phyloP scores from a whole-genome alignment of 2,113 vertebrate species.

The Gila orcuttii region DNA sequence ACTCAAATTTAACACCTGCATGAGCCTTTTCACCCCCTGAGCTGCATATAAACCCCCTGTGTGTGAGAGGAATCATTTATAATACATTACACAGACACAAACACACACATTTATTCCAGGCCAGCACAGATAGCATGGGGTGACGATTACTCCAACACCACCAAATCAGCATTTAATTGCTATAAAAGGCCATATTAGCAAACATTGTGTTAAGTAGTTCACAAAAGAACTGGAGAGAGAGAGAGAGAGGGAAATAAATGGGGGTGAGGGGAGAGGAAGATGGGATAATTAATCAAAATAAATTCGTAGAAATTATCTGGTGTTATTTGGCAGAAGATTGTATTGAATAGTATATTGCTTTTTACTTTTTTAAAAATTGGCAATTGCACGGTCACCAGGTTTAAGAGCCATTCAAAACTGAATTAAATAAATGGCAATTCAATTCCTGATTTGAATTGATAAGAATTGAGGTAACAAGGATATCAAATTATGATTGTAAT shows the following conservation, averaged over 20 bases:
- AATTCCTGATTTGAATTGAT: neutral
- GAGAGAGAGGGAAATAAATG: neutral
- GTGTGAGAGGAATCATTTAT: constrained; percentile 45
- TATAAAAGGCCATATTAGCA: constrained; percentile 29
- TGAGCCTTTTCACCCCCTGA: constrained; percentile 5
- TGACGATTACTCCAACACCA: constrained; percentile 46
- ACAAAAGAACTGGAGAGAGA: constrained; percentile 10
- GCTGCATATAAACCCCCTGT: constrained; percentile 17
- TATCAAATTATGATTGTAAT: neutral
- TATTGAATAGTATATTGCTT: neutral
- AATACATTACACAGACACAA: constrained; percentile 38
- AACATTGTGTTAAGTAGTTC: constrained; percentile 32
- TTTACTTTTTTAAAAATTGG: neutral
- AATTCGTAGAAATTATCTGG: neutral
- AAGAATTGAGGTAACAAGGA: neutral
- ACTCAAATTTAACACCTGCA: constrained; percentile 25
- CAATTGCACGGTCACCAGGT: neutral
- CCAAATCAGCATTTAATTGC: constrained; percentile 50
- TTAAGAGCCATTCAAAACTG: neutral
- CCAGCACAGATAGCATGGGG: constrained; percentile 33
- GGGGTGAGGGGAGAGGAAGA: neutral
- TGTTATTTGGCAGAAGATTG: constrained; percentile 9
- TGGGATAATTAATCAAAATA: constrained; percentile 34
- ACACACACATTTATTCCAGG: constrained; percentile 26
- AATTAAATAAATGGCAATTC: neutral